Conservation (phyloP, 2,797 vertebrate genomes). For the Poecilia velifera region DNA sequence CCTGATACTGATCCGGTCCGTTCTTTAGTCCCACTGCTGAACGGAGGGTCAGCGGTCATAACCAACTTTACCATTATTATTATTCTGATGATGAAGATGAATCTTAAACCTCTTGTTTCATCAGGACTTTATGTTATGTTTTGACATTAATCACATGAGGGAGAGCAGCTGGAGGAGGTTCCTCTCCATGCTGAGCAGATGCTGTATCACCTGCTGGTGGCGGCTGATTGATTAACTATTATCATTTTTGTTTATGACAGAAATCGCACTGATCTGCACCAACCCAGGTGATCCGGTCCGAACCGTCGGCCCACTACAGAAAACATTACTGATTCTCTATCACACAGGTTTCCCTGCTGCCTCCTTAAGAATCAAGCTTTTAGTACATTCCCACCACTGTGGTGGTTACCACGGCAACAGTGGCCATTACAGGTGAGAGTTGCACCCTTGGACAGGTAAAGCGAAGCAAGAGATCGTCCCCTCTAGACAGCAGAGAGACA, state of each 20-base stretch:
- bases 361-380: background rate
- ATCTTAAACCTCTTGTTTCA: background rate
- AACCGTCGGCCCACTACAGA: background rate
- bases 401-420: conserved; percentile 29
- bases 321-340: conserved; percentile 3
- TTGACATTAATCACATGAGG: background rate
- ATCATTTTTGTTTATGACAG: background rate
- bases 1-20: background rate
- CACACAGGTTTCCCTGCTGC: background rate
- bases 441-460: conserved; percentile 86
- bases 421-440: conserved; percentile 75
- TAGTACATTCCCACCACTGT: background rate
- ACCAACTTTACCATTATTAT: background rate
- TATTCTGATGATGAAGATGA: background rate
- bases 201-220: background rate
- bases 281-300: no score
- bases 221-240: background rate
- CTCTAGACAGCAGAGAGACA: conserved; percentile 78
- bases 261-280: background rate
- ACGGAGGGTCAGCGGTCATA: background rate
- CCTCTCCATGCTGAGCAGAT: background rate
- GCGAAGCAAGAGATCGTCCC: conserved; percentile 85
- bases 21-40: background rate
- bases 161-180: background rate
- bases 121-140: background rate